A percentile compares a stretch with the other conserved stretches of the same genome.
Conservation (phyloP, 1,140 invertebrate genomes). For the Venustaconcha ellipsiformis region DNA sequence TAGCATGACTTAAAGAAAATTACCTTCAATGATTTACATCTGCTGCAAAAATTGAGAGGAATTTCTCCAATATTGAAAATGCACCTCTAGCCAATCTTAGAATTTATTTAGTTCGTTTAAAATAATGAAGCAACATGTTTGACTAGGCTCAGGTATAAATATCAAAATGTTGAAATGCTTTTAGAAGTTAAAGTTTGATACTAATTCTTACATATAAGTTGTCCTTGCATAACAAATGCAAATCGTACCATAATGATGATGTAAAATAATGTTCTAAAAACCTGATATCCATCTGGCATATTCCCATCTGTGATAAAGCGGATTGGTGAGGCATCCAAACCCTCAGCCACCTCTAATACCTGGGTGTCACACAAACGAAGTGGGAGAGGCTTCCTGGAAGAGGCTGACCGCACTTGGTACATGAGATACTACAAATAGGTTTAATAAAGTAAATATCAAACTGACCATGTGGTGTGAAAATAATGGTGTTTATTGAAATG, state of each 20-base stretch:
- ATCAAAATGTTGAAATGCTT: neutral
- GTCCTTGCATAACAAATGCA: neutral
- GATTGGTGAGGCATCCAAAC: constrained; percentile 27
- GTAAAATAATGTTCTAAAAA: neutral
- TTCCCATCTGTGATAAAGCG: constrained; percentile 37
- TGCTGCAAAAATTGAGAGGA: too few relatives aligned
- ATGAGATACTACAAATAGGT: constrained; percentile 16
- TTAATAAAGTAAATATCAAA: too few relatives aligned
- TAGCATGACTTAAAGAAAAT: too few relatives aligned
- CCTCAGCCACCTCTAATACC: constrained; percentile 27
- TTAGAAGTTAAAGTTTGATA: neutral
- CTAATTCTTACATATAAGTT: neutral
- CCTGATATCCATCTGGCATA: constrained; percentile 35
- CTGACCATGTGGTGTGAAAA: too few relatives aligned
- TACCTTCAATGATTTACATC: too few relatives aligned
- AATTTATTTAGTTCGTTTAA: too few relatives aligned
- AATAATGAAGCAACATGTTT: too few relatives aligned
- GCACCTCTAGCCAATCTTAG: too few relatives aligned
- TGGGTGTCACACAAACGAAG: constrained; percentile 33
- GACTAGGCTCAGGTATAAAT: neutral
- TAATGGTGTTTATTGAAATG: too few relatives aligned
- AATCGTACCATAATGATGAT: too few relatives aligned
- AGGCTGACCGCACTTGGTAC: constrained; percentile 18
- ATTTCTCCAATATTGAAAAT: too few relatives aligned
- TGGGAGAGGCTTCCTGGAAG: constrained; percentile 13